These are phyloP conservation scores for Brienomyrus brachyistius DNA, from an alignment of 2,113 vertebrate genomes.

Conservation along the genomic window DNA sequence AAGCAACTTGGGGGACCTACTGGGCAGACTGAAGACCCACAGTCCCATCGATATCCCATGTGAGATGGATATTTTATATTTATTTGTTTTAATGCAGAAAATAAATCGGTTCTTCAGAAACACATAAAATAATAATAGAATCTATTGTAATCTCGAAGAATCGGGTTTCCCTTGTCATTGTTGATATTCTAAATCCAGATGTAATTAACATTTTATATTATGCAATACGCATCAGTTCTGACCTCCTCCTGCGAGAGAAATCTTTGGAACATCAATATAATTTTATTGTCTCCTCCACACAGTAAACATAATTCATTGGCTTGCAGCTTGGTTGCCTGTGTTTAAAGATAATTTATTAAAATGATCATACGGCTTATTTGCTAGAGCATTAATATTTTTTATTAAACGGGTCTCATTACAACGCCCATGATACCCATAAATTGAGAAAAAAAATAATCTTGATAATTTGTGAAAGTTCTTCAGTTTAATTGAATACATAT, in stretches of 20 bases:
- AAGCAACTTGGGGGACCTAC: neutral
- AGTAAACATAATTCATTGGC: slow-evolving; percentile 9
- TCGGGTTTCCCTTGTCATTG: neutral
- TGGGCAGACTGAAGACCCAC: neutral
- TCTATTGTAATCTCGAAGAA: neutral
- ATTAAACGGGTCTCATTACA: slow-evolving; percentile 17
- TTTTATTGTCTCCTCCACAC: slow-evolving; percentile 16
- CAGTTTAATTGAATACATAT: slow-evolving; percentile 12
- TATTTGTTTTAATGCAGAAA: neutral
- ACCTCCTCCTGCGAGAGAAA: neutral
- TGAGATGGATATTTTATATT: neutral
- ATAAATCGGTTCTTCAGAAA: neutral
- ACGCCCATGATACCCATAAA: neutral
- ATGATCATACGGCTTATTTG: slow-evolving; percentile 24
- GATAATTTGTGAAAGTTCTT: slow-evolving; percentile 24
- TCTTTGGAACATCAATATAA: slow-evolving; percentile 14
- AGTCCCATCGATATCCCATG: neutral
- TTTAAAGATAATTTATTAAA: slow-evolving; percentile 28
- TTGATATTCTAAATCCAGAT: slow-evolving; percentile 10
- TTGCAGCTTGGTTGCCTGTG: slow-evolving; percentile 5
- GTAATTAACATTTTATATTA: slow-evolving; percentile 6
- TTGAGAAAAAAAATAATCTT: neutral
- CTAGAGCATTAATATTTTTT: slow-evolving; percentile 19
- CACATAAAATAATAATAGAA: neutral
- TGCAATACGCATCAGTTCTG: neutral